Evolutionary conservation across 2,888 invertebrate species (phyloP), one percentile per base, ranked within the genome.

Genomic region (Argyra leucocephala): DNA sequence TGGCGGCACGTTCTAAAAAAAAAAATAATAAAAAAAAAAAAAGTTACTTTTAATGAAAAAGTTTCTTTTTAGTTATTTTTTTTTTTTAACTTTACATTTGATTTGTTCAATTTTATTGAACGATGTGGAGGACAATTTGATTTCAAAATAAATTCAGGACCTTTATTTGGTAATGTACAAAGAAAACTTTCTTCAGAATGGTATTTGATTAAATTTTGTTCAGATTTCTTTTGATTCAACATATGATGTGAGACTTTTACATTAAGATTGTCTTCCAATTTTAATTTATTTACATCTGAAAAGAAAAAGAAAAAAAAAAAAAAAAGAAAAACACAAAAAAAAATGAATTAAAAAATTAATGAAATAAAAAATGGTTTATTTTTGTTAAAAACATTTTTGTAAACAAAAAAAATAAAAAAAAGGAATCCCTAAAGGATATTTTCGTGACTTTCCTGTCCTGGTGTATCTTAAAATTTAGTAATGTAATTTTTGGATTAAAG

Each of bases 101-200:
- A 63, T 61, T 70, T 69, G 21, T 84, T 83, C 67, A 89, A 78
- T 69, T 84, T 83, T 64, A 89, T 80, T 57, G 83, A 79, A 74
- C 85, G 86, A 21, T 82, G 82, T 36, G 87, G 85, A 72, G 87
- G 85, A 72, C 88, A 84, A 67, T 85, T 82, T 63, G 88, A 86
- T 70, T 88, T 82, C 1, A 89, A 85, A 58, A 90, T 88, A 74
- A 90, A 90, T 76, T 90, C 90, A 1, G 90, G 90, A 5, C 90
- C 90, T 21, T 58, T 66, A 63, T 65, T 69, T 7, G 66, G 60
- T 64, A 66, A 66, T 12, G n/a, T n/a, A n/a, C 64, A 64, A 48
- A 63, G 61, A 57, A 66, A 66, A 64, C 65, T 67, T 37, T 67
- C 67, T 59, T 68, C 67, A 0, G 68, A 68, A 61, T 68, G 64